Conservation (phyloP, 64 coral and sea anemone genomes). For the Montipora sp. region DNA sequence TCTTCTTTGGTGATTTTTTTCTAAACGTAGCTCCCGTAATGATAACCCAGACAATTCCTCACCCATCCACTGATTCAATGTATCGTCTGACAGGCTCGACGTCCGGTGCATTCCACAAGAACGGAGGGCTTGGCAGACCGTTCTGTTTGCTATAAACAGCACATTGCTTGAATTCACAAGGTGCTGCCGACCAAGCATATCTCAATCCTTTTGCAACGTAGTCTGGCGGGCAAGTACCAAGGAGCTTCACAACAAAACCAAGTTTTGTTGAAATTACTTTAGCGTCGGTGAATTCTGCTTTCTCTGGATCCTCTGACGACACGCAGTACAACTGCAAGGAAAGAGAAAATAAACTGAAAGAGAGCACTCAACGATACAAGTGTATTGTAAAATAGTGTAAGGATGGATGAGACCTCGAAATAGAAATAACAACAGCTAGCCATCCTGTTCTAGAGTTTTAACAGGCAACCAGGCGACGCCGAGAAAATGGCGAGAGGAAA, state of each 20-base stretch:
- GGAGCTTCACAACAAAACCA: constrained; percentile 20
- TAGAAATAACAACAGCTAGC: background rate
- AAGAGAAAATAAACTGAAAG: background rate
- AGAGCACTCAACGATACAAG: too few species aligned
- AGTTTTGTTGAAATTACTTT: constrained; percentile 56
- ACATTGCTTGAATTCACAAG: constrained; percentile 89
- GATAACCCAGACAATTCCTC: too few species aligned
- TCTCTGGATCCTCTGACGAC: background rate
- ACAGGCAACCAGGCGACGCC: background rate
- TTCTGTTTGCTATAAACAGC: constrained; percentile 93
- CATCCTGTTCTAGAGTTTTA: background rate
- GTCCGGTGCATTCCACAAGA: constrained; percentile 74
- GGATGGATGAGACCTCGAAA: background rate
- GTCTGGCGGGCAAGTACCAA: constrained; percentile 29
- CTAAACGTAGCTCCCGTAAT: background rate
- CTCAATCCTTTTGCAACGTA: constrained; percentile 56
- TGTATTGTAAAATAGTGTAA: too few species aligned
- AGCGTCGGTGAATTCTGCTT: constrained; percentile 50
- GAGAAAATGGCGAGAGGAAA: too few species aligned
- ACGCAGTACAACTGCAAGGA: constrained; percentile 10
- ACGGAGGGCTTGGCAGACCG: constrained; percentile 76
- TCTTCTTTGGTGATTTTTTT: background rate
- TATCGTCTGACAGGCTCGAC: background rate
- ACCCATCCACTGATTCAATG: too few species aligned
- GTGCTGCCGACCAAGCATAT: constrained; percentile 85